Conservation (phyloP, 2,888 invertebrate species). For the Allolobophora icterica region DNA sequence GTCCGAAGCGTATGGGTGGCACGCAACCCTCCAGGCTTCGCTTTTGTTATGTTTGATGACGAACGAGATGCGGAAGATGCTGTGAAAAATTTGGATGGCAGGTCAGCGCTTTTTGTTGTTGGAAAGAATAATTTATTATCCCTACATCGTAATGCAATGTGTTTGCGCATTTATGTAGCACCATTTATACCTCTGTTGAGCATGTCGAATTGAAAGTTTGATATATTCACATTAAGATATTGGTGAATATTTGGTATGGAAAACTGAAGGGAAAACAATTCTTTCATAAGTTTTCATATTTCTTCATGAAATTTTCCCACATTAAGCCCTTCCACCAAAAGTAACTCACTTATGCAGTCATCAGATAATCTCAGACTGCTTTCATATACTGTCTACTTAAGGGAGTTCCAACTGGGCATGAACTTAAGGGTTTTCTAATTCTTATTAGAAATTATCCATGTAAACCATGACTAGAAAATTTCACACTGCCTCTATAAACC, state of each 20-base stretch:
- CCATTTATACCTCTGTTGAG: neutral
- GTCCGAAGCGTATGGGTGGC: conserved; percentile 22
- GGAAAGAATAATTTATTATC: neutral
- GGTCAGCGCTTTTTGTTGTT: neutral
- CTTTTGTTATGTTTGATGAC: conserved; percentile 24
- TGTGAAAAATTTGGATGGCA: conserved; percentile 17
- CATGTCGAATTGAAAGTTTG: neutral
- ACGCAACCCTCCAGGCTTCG: conserved; percentile 21
- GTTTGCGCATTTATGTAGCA: neutral
- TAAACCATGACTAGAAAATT: no score
- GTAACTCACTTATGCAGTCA: no score
- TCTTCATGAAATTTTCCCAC: no score
- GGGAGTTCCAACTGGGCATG: no score
- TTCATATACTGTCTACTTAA: no score
- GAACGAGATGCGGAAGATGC: conserved; percentile 25
- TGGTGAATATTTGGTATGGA: neutral
- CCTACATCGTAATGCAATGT: neutral
- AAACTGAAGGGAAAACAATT: neutral
- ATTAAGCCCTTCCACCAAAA: no score
- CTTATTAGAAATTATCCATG: no score
- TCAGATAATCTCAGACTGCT: no score
- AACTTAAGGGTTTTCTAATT: no score
- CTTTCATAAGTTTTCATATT: neutral
- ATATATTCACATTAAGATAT: neutral
- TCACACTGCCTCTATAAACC: no score